Base-by-base conservation (phyloP, 2,888 invertebrate genomes). In the Pseudanteris insignis region DNA sequence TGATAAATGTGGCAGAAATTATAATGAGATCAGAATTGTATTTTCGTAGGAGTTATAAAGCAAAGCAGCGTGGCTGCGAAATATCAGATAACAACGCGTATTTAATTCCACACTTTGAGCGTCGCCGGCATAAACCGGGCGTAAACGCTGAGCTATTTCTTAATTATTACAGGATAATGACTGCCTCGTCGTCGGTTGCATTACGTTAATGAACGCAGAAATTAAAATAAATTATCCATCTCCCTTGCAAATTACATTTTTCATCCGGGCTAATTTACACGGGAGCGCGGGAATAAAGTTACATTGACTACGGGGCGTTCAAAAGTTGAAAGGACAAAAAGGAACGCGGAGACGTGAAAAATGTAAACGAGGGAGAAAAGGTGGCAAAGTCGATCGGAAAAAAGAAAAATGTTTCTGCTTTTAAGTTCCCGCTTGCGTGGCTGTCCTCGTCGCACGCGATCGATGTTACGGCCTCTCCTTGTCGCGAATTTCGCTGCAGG, bases 331-430 rank as follows among this genome's bases (percentile, higher is more conserved):
- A 18, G 6, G 6, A 18, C 3, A 18, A 18, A 18, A 33, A 32
- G 41, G 12, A 6, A 14, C 12, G 26, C 18, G 5, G 10, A 2
- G 18, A 26, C n/a, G 32, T 36, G 34, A 40, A 50, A 59, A 36
- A 29, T 18, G 37, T 24, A 48, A 38, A 38, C 36, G 51, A 48
- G 47, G 48, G 36, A 47, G 44, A 32, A 46, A 53, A 61, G 60
- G 61, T 63, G 63, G 65, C 54, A 65, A 68, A 72, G 69, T 72
- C 68, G 69, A 69, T 71, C 67, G 70, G 67, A 70, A 72, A 72
- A 54, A 53, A 62, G 55, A 59, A 50, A 61, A 61, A 47, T 53
- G 63, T 62, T 58, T 53, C 50, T 55, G 34, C 43, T 57, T 59
- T 53, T 61, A 21, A 40, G 40, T 25, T 51, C 33, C 48, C 44